Evolutionary conservation across 1,140 invertebrate genomes (phyloP).

Genomic region (Aphelenchoides fujianensis): DNA sequence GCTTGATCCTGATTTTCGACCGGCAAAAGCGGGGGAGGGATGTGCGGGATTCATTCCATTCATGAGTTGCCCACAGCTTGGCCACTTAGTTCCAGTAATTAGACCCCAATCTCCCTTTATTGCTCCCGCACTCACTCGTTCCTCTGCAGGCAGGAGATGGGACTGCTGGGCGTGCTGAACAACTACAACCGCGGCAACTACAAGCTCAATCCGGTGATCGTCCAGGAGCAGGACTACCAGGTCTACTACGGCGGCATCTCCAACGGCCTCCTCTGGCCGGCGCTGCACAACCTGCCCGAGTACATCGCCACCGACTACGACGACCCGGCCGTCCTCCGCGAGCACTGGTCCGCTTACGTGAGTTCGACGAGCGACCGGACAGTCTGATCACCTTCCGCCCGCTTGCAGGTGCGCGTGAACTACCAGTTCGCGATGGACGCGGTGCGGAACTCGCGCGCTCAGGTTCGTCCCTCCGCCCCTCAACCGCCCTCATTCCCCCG

Average conservation of each 20-base stretch:
- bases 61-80: neutral
- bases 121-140: too few relatives aligned
- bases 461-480: too few relatives aligned
- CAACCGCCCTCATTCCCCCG: neutral
- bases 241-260: conserved; percentile 61
- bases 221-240: conserved; percentile 60
- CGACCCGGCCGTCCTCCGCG: conserved; percentile 44
- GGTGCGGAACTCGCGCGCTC: conserved; percentile 58
- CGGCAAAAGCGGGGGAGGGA: too few relatives aligned
- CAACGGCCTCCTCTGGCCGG: conserved; percentile 60
- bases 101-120: too few relatives aligned
- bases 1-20: too few relatives aligned
- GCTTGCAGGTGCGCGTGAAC: conserved; percentile 47
- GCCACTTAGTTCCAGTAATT: neutral
- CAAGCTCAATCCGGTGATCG: conserved; percentile 60
- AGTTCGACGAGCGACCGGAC: too few relatives aligned
- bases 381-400: neutral
- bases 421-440: conserved; percentile 61
- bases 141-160: conserved; percentile 60
- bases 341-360: conserved; percentile 62
- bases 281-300: conserved; percentile 60
- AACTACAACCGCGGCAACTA: conserved; percentile 60
- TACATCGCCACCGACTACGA: conserved; percentile 62
- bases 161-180: conserved; percentile 58
- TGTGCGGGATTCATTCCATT: too few relatives aligned